These are phyloP conservation scores for Brachypterus glaber DNA, from an alignment of 2,888 invertebrate species.

Conservation along the genomic window DNA sequence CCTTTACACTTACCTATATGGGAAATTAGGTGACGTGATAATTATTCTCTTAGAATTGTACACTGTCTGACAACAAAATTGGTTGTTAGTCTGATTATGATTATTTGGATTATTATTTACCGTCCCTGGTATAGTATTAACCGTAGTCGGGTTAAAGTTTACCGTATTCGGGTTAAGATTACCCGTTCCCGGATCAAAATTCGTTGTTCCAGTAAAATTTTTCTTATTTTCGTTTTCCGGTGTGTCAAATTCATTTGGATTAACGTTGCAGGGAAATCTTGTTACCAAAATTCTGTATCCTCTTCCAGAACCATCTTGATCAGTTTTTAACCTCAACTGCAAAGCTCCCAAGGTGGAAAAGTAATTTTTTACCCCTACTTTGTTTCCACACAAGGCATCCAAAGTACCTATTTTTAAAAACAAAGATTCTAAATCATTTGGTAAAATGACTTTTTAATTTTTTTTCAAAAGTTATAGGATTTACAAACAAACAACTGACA, in stretches of 20 bases:
- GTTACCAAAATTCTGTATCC: constrained; percentile 48
- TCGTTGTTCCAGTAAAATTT: not conserved
- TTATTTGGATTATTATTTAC: too few species aligned
- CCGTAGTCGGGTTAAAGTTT: constrained; percentile 3
- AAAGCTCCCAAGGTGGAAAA: constrained; percentile 42
- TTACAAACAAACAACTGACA: too few species aligned
- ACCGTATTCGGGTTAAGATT: constrained; percentile 3
- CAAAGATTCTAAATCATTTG: too few species aligned
- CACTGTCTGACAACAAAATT: constrained; percentile 10
- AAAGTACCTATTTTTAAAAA: too few species aligned
- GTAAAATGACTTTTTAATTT: too few species aligned
- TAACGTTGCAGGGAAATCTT: constrained; percentile 29
- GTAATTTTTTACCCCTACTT: constrained; percentile 42
- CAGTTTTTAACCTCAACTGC: constrained; percentile 42
- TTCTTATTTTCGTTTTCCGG: not conserved
- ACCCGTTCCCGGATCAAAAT: not conserved
- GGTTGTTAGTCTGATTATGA: not conserved
- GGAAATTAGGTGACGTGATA: constrained; percentile 50
- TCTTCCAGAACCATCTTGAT: constrained; percentile 29
- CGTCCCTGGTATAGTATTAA: not conserved
- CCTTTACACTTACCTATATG: too few species aligned
- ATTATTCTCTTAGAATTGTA: constrained; percentile 43
- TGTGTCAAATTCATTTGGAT: not conserved
- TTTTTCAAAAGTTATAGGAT: too few species aligned
- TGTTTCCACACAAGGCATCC: constrained; percentile 45